Conservation (phyloP, 2,888 invertebrate species). For the Drosophila gaucha region DNA sequence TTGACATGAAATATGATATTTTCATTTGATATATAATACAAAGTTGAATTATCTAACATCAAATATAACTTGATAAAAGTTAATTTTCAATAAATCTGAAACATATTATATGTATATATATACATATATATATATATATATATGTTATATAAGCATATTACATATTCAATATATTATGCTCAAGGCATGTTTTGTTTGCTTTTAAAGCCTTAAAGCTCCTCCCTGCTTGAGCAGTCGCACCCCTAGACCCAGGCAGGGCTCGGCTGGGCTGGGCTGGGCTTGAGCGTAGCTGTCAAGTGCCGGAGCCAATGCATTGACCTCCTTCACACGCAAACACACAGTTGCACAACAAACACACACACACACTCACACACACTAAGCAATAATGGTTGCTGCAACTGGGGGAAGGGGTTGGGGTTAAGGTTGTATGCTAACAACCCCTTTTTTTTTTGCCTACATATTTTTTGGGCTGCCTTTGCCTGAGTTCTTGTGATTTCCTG, state of each 20-base stretch:
- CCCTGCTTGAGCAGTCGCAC: slow-evolving; percentile 9
- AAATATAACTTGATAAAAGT: too few relatives aligned
- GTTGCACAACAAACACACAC: slow-evolving; percentile 7
- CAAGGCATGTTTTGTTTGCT: background rate
- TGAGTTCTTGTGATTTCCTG: slow-evolving; percentile 68
- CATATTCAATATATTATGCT: too few relatives aligned
- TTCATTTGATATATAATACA: too few relatives aligned
- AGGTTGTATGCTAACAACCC: slow-evolving; percentile 36
- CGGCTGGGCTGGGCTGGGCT: slow-evolving; percentile 16
- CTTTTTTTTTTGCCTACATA: slow-evolving; percentile 22
- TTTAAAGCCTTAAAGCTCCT: slow-evolving; percentile 25
- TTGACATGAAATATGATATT: too few relatives aligned
- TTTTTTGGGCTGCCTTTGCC: slow-evolving; percentile 30
- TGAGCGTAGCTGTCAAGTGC: slow-evolving; percentile 55
- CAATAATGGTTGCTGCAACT: slow-evolving; percentile 65
- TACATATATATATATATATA: background rate
- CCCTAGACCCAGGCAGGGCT: slow-evolving; percentile 6
- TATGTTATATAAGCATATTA: too few relatives aligned
- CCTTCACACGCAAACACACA: slow-evolving; percentile 58
- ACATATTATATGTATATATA: background rate
- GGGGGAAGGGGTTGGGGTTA: slow-evolving; percentile 6
- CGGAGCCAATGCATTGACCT: slow-evolving; percentile 70
- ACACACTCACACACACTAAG: slow-evolving; percentile 60
- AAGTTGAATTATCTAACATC: too few relatives aligned
- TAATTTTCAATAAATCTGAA: too few relatives aligned